phyloP scores from a whole-genome alignment of 1,140 invertebrate species.

The Drosophila tani region DNA sequence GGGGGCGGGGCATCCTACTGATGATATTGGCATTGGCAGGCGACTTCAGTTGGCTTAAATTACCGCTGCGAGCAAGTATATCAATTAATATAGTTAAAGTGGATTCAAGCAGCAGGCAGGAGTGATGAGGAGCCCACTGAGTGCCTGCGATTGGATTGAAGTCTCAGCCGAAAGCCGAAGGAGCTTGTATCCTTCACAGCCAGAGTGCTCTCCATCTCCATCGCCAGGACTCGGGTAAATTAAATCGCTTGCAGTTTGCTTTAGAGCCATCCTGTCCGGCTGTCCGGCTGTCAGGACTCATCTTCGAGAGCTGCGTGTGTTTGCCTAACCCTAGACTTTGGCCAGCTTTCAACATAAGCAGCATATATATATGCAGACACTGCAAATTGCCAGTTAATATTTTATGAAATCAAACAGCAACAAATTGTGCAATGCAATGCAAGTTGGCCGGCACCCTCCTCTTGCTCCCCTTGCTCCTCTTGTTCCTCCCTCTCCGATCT shows the following conservation, averaged over 20 bases:
- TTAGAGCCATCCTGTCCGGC: conserved; percentile 34
- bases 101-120: conserved; percentile 34
- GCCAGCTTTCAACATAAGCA: conserved; percentile 27
- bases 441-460: conserved; percentile 15
- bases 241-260: conserved; percentile 68
- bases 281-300: conserved; percentile 23
- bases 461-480: not conserved
- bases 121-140: not conserved
- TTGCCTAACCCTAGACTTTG: conserved; percentile 54
- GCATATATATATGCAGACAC: conserved; percentile 63
- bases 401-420: conserved; percentile 80
- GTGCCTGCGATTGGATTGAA: conserved; percentile 8
- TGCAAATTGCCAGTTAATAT: conserved; percentile 81
- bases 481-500: not conserved
- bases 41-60: conserved; percentile 78
- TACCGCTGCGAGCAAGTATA: conserved; percentile 79
- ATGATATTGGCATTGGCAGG: conserved; percentile 70
- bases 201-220: conserved; percentile 24
- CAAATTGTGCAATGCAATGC: conserved; percentile 75
- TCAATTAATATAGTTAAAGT: conserved; percentile 84
- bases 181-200: conserved; percentile 30
- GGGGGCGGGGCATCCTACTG: conserved; percentile 9
- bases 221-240: conserved; percentile 47
- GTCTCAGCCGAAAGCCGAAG: conserved; percentile 29
- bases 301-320: conserved; percentile 52